These are phyloP conservation scores for Anoplolepis gracilipes DNA, from an alignment of 1,140 invertebrate genomes.

Conservation along the genomic window DNA sequence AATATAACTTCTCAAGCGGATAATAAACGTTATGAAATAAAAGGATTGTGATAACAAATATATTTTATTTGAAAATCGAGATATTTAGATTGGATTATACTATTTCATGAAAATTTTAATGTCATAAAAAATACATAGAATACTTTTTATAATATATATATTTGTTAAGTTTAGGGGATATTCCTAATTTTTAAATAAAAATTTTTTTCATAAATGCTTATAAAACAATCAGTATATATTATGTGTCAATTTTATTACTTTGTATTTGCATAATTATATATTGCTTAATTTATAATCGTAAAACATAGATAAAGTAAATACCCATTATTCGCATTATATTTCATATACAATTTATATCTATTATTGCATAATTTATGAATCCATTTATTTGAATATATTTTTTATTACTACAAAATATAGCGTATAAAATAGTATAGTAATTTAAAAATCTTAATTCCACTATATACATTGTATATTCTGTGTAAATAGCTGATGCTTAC, in stretches of 20 bases:
- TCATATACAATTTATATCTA: neutral
- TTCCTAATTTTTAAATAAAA: neutral
- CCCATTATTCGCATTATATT: neutral
- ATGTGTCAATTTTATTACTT: neutral
- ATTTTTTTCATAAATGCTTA: neutral
- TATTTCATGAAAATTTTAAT: neutral
- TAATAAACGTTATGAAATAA: conserved; percentile 1
- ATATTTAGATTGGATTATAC: neutral
- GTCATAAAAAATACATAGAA: neutral
- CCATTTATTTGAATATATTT: conserved; percentile 3
- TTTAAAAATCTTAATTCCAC: neutral
- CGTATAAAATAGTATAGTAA: neutral
- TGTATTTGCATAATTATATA: neutral
- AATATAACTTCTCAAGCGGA: neutral
- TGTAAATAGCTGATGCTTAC: neutral
- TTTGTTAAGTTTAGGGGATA: neutral
- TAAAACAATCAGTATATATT: neutral
- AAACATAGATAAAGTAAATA: too few species aligned
- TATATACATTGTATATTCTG: neutral
- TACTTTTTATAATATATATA: neutral
- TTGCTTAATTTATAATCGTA: neutral
- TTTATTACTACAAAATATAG: neutral
- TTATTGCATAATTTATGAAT: neutral
- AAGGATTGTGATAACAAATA: neutral
- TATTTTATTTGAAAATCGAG: neutral